phyloP scores from a whole-genome alignment of 1,140 invertebrate genomes.

The Bacillus rossius region DNA sequence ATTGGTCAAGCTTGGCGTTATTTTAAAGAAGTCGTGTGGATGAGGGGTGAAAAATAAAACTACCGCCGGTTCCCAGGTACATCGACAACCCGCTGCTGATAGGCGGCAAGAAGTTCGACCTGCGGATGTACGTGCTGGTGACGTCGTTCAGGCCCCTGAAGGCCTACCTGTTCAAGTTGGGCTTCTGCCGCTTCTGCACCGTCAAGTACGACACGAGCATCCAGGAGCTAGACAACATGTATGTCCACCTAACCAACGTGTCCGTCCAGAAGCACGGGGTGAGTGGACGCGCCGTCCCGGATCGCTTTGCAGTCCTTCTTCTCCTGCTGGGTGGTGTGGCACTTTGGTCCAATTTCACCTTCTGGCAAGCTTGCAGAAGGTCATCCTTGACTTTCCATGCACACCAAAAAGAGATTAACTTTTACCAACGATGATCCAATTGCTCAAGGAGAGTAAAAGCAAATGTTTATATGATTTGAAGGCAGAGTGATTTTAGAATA shows the following conservation, averaged over 20 bases:
- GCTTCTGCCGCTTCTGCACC: conserved; percentile 83
- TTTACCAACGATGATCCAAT: no score
- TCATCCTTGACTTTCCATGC: no score
- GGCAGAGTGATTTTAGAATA: no score
- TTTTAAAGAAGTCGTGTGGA: no score
- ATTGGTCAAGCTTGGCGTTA: no score
- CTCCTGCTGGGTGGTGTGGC: no score
- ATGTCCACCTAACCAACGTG: conserved; percentile 83
- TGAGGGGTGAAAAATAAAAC: no score
- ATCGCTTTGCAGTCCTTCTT: conserved; percentile 3
- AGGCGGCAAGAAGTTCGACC: conserved; percentile 86
- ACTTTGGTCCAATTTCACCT: no score
- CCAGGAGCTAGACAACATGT: conserved; percentile 77
- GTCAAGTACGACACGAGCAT: conserved; percentile 67
- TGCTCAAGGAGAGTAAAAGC: no score
- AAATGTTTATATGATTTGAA: no score
- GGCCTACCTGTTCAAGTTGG: conserved; percentile 66
- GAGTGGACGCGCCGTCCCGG: conserved; percentile 38
- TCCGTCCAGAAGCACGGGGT: conserved; percentile 85
- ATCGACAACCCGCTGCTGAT: conserved; percentile 81
- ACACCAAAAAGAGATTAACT: no score
- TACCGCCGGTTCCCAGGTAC: conserved; percentile 63
- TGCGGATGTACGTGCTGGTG: conserved; percentile 77
- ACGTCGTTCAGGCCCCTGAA: conserved; percentile 81
- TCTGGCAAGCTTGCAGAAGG: no score